These are phyloP conservation scores for Chromoteleia sp. DNA, from an alignment of 2,888 invertebrate genomes.

Conservation along the genomic window DNA sequence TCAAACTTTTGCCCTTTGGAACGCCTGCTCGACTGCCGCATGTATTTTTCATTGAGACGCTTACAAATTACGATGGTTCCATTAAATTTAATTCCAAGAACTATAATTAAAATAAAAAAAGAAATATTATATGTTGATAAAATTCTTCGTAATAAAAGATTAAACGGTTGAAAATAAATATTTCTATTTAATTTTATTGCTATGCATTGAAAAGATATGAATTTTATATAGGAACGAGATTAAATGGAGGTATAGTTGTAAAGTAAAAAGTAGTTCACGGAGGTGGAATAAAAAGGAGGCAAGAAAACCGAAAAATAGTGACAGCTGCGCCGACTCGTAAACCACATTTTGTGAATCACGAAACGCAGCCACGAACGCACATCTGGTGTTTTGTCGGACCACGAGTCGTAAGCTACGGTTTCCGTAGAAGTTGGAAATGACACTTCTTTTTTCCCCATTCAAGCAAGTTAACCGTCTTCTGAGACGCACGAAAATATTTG, in stretches of 20 bases:
- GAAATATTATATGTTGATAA: too few species aligned
- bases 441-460: slow-evolving; percentile 20
- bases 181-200: too few species aligned
- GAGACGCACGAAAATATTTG: slow-evolving; percentile 4
- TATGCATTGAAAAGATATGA: too few species aligned
- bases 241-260: slow-evolving; percentile 21
- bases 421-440: slow-evolving; percentile 31
- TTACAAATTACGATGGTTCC: too few species aligned
- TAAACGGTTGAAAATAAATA: too few species aligned
- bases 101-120: too few species aligned
- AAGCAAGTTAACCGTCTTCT: background rate
- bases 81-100: too few species aligned
- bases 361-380: slow-evolving; percentile 39
- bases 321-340: slow-evolving; percentile 65
- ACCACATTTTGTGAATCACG: slow-evolving; percentile 67
- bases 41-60: slow-evolving; percentile 18
- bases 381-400: slow-evolving; percentile 67
- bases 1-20: slow-evolving; percentile 33
- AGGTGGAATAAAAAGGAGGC: slow-evolving; percentile 49
- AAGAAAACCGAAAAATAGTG: slow-evolving; percentile 59
- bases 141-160: too few species aligned
- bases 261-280: slow-evolving; percentile 38
- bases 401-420: slow-evolving; percentile 40
- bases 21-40: background rate
- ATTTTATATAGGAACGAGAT: background rate